These are phyloP conservation scores for Chelon labrosus DNA, from an alignment of 2,797 vertebrate species.

Conservation along the genomic window DNA sequence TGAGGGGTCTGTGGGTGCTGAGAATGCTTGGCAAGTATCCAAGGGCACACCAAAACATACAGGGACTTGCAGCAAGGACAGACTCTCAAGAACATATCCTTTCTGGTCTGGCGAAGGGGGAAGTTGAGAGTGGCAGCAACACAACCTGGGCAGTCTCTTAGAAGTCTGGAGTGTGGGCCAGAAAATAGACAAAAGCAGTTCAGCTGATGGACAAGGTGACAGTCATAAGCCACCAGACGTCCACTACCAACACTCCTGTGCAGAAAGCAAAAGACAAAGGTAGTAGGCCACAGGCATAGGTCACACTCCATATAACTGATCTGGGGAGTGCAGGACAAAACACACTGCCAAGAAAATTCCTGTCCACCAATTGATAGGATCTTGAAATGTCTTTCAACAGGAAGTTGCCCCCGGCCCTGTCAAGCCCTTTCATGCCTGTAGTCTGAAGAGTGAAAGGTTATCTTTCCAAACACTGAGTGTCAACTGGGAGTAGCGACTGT, in stretches of 20 bases:
- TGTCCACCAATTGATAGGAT: neutral
- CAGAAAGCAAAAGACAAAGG: constrained; percentile 4
- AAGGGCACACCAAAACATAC: constrained; percentile 10
- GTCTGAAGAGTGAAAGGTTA: constrained; percentile 13
- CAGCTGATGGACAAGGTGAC: constrained; percentile 4
- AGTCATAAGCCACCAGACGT: neutral
- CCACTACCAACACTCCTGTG: neutral
- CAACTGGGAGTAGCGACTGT: constrained; percentile 12
- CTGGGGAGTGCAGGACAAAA: constrained; percentile 5
- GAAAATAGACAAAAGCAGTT: constrained; percentile 1
- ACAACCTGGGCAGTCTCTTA: neutral
- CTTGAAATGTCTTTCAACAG: constrained; percentile 16
- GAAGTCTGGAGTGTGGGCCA: neutral
- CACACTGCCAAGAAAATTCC: constrained; percentile 17
- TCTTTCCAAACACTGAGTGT: constrained; percentile 17
- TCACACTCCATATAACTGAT: neutral
- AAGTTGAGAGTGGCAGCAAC: neutral
- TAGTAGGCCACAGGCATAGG: neutral
- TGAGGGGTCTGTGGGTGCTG: constrained; percentile 1
- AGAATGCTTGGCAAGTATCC: constrained; percentile 9
- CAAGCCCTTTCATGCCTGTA: constrained; percentile 2
- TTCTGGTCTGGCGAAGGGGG: constrained; percentile 1
- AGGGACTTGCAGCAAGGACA: neutral
- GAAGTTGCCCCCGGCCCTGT: constrained; percentile 18
- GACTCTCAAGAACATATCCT: neutral